phyloP scores from a whole-genome alignment of 2,113 vertebrate species.

The Macaca fascicularis region DNA sequence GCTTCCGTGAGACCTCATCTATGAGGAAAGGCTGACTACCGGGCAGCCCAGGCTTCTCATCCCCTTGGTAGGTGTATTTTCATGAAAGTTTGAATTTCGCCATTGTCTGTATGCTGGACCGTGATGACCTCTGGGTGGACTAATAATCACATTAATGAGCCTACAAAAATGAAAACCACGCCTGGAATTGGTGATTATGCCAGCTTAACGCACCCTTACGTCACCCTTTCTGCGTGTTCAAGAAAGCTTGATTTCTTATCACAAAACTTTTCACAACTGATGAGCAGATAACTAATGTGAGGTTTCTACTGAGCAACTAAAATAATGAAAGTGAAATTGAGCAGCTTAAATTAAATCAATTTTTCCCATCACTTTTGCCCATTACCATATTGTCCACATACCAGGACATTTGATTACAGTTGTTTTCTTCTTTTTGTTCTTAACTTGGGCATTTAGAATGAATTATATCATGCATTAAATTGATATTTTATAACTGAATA shows the following conservation, averaged over 20 bases:
- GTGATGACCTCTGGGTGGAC: fast-evolving
- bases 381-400: neutral
- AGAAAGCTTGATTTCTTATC: neutral
- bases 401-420: neutral
- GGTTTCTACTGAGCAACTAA: neutral
- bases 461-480: constrained; percentile 7
- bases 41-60: neutral
- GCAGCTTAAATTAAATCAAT: neutral
- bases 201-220: fast-evolving
- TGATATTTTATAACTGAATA: neutral
- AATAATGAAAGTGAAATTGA: constrained; percentile 33
- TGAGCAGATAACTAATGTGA: neutral
- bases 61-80: neutral
- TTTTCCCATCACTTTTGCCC: neutral
- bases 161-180: no score
- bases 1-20: fast-evolving
- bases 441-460: neutral
- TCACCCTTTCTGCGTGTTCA: neutral
- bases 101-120: neutral
- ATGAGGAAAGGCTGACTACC: fast-evolving
- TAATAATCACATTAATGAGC: no score
- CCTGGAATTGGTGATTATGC: neutral
- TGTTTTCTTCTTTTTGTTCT: neutral
- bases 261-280: neutral
- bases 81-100: neutral